Conservation (phyloP, 2,797 vertebrate species). For the Brachyalestes nurse region DNA sequence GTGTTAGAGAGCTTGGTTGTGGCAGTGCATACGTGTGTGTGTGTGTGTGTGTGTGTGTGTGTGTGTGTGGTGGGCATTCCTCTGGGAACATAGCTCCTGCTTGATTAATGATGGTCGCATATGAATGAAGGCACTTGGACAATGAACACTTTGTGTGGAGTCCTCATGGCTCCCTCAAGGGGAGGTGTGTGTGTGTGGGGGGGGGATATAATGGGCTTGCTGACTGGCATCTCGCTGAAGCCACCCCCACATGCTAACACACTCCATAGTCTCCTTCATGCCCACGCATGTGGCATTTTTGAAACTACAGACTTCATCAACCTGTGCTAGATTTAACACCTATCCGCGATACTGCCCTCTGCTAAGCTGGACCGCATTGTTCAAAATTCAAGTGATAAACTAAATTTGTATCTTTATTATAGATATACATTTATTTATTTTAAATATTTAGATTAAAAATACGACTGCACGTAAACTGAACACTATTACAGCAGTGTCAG, state of each 20-base stretch:
- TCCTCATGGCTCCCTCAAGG: constrained; percentile 40
- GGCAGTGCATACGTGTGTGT: background rate
- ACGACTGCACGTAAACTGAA: no score
- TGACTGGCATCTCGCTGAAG: constrained; percentile 40
- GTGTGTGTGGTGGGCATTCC: constrained; percentile 58
- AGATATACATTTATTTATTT: no score
- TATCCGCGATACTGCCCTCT: background rate
- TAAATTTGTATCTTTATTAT: background rate
- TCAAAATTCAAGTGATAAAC: background rate
- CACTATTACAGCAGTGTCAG: no score
- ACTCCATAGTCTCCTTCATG: constrained; percentile 23
- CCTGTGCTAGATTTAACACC: constrained; percentile 45
- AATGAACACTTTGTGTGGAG: constrained; percentile 75
- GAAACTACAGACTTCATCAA: constrained; percentile 43
- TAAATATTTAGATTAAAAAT: no score
- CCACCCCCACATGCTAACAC: constrained; percentile 43
- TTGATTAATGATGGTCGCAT: constrained; percentile 60
- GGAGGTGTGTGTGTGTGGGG: constrained; percentile 54
- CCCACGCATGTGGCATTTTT: constrained; percentile 40
- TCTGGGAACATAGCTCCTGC: constrained; percentile 52
- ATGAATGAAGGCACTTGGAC: constrained; percentile 72
- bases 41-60: constrained; percentile 19
- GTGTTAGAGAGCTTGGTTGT: background rate
- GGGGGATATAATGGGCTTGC: constrained; percentile 26
- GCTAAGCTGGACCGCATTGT: constrained; percentile 1